A percentile compares a stretch with the other conserved stretches of the same genome.
Evolutionary conservation across 2,113 vertebrate species (phyloP).

Genomic region (Myrmophylax atrothorax): DNA sequence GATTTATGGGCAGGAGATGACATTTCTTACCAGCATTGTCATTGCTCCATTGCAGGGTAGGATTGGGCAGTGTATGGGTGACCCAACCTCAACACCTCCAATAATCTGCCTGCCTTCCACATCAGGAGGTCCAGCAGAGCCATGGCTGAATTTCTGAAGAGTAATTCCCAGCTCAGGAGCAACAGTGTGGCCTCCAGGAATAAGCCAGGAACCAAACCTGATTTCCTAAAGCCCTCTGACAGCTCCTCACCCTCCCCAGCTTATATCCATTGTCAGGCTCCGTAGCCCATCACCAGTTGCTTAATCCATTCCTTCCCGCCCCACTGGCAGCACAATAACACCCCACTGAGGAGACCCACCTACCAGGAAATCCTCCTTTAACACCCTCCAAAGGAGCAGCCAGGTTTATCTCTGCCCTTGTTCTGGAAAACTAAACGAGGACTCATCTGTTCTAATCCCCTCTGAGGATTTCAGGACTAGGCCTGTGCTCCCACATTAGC

Average conservation of each 20-base stretch:
- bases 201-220: background rate
- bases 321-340: background rate
- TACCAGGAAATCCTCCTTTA: conserved; percentile 55
- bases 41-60: background rate
- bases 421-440: conserved; percentile 33
- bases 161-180: background rate
- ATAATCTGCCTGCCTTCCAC: background rate
- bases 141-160: background rate
- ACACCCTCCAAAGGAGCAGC: conserved; percentile 46
- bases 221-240: background rate
- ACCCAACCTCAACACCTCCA: background rate
- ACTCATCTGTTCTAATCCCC: conserved; percentile 54
- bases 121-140: background rate
- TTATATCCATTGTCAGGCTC: background rate
- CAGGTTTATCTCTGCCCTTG: conserved; percentile 20
- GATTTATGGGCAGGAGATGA: background rate
- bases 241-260: background rate
- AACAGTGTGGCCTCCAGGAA: background rate
- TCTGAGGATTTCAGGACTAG: conserved; percentile 16
- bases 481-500: conserved; percentile 5
- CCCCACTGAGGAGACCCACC: conserved; percentile 47
- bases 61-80: background rate
- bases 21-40: background rate
- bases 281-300: background rate
- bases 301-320: conserved; percentile 56